Evolutionary conservation across 2,797 vertebrate genomes (phyloP).

Genomic region (Coendou prehensilis): DNA sequence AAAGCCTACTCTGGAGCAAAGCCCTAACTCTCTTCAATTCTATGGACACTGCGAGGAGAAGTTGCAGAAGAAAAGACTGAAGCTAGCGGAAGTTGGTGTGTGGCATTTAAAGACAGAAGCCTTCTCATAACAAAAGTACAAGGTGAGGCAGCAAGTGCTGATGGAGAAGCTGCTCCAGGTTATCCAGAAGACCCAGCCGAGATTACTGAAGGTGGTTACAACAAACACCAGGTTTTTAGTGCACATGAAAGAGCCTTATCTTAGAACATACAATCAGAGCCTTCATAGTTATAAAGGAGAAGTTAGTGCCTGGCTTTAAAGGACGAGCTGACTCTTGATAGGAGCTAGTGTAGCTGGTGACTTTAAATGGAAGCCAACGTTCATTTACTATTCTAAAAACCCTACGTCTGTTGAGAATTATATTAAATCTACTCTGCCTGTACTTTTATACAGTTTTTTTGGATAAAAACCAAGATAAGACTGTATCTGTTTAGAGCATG

Average conservation of each 20-base stretch:
- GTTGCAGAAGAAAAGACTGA: neutral
- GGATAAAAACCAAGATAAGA: neutral
- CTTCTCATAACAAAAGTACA: neutral
- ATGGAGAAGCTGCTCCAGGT: neutral
- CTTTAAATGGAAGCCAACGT: neutral
- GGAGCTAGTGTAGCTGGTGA: neutral
- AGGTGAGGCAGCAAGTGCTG: neutral
- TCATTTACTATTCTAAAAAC: neutral
- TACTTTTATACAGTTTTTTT: neutral
- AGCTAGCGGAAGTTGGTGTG: neutral
- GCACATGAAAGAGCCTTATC: neutral
- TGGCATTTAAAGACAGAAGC: neutral
- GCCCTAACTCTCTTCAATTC: neutral
- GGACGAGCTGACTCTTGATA: neutral
- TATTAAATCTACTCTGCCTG: neutral
- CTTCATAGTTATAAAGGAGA: neutral
- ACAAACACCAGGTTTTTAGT: neutral
- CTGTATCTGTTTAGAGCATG: neutral
- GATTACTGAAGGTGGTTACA: neutral
- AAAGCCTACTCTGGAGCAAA: neutral
- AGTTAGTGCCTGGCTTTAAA: neutral
- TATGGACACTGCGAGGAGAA: neutral
- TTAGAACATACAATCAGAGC: neutral
- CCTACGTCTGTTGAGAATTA: neutral
- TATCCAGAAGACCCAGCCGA: neutral